Conservation (phyloP, 2,888 invertebrate species). For the Hydrotaea diabolus region DNA sequence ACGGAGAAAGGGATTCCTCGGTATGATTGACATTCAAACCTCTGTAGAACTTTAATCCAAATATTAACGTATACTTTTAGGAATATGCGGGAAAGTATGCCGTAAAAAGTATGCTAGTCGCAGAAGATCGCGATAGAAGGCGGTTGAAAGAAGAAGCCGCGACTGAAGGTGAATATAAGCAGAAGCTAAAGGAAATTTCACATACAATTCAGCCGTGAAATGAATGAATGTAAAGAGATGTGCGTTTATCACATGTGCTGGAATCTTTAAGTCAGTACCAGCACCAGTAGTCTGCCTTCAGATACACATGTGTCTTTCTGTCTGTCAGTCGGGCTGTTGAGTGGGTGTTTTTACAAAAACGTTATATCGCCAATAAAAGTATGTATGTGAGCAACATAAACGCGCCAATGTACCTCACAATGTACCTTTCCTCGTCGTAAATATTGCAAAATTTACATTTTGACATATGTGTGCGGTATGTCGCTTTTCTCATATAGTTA, state of each 20-base stretch:
- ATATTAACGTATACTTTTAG: constrained; percentile 34
- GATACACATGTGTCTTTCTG: no score
- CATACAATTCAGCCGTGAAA: not conserved
- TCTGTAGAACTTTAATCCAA: constrained; percentile 27
- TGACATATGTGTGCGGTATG: constrained; percentile 56
- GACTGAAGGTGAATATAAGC: no score
- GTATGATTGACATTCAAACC: not conserved
- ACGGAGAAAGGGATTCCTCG: not conserved
- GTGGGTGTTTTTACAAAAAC: constrained; percentile 1
- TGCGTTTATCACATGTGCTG: not conserved
- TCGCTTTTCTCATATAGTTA: constrained; percentile 22
- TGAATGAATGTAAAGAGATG: not conserved
- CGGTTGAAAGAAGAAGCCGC: no score
- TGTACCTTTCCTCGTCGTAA: no score
- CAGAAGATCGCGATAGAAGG: no score
- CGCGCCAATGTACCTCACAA: constrained; percentile 14
- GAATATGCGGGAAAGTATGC: not conserved
- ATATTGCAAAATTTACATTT: constrained; percentile 26
- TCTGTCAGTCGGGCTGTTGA: not conserved
- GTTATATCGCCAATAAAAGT: constrained; percentile 52
- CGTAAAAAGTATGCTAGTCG: not conserved
- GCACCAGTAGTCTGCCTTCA: no score
- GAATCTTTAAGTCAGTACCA: not conserved
- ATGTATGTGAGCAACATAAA: not conserved
- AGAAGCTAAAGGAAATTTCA: no score